phyloP scores from a whole-genome alignment of 37 sponge, comb jelly and placozoan species.

The Aplysina aerophoba region DNA sequence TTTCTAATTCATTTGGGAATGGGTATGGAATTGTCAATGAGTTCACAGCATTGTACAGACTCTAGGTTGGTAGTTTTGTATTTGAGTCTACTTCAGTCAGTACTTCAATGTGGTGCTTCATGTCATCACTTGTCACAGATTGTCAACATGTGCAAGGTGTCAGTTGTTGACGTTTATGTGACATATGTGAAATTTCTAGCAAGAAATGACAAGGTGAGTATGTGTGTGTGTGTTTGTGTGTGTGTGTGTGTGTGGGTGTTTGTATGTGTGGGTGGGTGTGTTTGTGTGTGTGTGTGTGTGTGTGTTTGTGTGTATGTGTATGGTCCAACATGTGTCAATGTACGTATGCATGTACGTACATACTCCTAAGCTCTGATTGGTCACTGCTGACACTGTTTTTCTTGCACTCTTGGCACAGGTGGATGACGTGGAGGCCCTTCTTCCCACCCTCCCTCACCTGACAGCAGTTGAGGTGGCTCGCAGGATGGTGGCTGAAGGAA shows the following conservation, averaged over 20 bases:
- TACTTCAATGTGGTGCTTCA: no score
- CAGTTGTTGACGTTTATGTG: not conserved
- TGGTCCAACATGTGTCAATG: no score
- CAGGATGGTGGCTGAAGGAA: not conserved
- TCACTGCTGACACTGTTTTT: not conserved
- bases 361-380: not conserved
- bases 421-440: constrained; percentile 2
- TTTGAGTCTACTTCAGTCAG: no score
- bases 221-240: no score
- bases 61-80: no score
- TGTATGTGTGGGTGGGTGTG: no score
- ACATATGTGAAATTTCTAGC: not conserved
- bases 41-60: no score
- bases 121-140: not conserved
- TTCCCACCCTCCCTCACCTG: not conserved
- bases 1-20: no score
- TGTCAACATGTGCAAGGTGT: constrained; percentile 14
- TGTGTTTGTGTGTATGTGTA: no score
- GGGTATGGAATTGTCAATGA: no score
- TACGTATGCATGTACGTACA: not conserved
- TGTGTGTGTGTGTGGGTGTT: no score
- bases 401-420: not conserved
- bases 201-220: not conserved
- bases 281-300: not conserved
- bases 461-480: not conserved